phyloP scores from a whole-genome alignment of 1,140 invertebrate genomes.

The Pararge aegeria region DNA sequence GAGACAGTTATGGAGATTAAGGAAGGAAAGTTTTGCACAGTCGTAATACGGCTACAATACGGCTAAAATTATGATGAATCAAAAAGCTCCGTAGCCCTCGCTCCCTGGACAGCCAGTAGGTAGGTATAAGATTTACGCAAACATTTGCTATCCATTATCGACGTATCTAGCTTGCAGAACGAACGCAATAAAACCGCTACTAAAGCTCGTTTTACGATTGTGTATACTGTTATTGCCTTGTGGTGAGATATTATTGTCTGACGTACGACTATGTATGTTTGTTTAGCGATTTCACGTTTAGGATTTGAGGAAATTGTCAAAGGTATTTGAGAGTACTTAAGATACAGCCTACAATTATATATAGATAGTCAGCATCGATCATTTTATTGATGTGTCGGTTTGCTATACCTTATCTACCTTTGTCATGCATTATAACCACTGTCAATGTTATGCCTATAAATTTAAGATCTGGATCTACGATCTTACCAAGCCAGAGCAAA shows the following conservation, averaged over 20 bases:
- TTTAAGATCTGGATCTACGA: too few relatives aligned
- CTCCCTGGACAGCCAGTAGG: background rate
- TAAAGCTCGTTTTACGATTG: constrained; percentile 18
- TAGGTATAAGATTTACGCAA: background rate
- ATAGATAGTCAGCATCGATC: background rate
- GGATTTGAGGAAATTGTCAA: background rate
- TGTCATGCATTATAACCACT: too few relatives aligned
- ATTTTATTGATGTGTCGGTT: background rate
- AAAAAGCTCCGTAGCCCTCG: too few relatives aligned
- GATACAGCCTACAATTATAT: background rate
- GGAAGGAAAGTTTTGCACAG: too few relatives aligned
- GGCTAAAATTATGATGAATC: too few relatives aligned
- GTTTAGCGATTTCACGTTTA: background rate
- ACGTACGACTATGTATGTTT: background rate
- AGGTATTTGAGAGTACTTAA: background rate
- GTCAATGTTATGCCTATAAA: too few relatives aligned
- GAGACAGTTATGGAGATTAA: too few relatives aligned
- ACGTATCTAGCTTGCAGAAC: background rate
- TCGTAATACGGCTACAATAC: too few relatives aligned
- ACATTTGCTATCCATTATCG: constrained; percentile 23
- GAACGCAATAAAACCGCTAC: constrained; percentile 21
- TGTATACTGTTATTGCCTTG: constrained; percentile 19
- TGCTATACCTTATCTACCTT: too few relatives aligned
- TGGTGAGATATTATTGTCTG: constrained; percentile 16
- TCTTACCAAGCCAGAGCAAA: too few relatives aligned